Conservation (phyloP, 1,140 invertebrate genomes). For the Lasioglossum baleicum region DNA sequence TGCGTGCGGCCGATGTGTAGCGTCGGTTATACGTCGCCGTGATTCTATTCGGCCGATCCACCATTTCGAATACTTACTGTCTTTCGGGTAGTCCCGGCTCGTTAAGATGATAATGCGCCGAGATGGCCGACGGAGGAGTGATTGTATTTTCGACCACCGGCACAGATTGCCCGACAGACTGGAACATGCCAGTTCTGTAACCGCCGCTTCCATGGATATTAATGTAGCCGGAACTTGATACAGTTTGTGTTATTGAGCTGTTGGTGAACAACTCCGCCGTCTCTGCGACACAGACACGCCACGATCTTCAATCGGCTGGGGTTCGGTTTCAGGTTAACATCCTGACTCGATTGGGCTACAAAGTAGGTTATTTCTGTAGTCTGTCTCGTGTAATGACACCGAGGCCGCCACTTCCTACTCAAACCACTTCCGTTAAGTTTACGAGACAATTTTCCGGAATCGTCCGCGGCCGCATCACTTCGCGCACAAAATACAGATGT, state of each 20-base stretch:
- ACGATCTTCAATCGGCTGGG: conserved; percentile 2
- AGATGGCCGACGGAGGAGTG: conserved; percentile 7
- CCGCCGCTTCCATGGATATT: conserved; percentile 25
- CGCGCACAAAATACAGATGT: too few relatives aligned
- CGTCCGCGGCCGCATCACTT: too few relatives aligned
- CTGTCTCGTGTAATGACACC: not conserved
- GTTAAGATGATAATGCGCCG: conserved; percentile 34
- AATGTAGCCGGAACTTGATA: conserved; percentile 25
- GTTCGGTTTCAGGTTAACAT: conserved; percentile 25
- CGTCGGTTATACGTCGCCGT: not conserved
- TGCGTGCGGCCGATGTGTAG: conserved; percentile 61
- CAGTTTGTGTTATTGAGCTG: conserved; percentile 24
- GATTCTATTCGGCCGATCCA: not conserved
- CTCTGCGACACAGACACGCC: not conserved
- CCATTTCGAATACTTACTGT: conserved; percentile 16
- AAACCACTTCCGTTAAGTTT: not conserved
- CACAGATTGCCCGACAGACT: not conserved
- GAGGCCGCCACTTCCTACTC: not conserved
- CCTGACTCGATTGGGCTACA: not conserved
- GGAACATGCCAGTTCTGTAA: conserved; percentile 17
- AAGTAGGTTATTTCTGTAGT: not conserved
- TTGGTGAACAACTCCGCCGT: not conserved
- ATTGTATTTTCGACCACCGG: not conserved
- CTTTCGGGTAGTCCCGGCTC: not conserved
- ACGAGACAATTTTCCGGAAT: not conserved